phyloP scores from a whole-genome alignment of 2,888 invertebrate species.

The Phyllotreta striolata region DNA sequence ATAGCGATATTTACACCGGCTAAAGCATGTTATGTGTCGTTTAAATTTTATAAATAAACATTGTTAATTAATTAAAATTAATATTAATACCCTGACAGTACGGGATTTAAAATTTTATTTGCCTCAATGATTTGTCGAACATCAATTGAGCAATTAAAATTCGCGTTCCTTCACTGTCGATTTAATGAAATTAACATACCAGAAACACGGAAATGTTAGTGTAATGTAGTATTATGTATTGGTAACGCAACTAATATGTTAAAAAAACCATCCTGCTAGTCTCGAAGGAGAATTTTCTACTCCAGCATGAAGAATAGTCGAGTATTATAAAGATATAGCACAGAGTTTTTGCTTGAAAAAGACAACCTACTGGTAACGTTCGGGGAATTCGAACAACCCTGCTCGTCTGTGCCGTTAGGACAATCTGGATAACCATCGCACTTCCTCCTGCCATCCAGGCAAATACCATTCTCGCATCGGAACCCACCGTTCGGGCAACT shows the following conservation, averaged over 20 bases:
- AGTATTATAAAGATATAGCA: constrained; percentile 2
- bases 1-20: not conserved
- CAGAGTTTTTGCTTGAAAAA: not conserved
- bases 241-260: not conserved
- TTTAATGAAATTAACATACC: too few species aligned
- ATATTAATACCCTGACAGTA: too few species aligned
- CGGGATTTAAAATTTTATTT: too few species aligned
- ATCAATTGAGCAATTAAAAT: too few species aligned
- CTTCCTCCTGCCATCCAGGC: constrained; percentile 60
- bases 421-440: constrained; percentile 67
- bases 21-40: too few species aligned
- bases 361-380: constrained; percentile 25
- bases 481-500: constrained; percentile 43
- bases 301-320: not conserved
- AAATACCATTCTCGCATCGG: constrained; percentile 57
- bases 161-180: too few species aligned
- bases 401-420: constrained; percentile 67
- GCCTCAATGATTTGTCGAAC: too few species aligned
- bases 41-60: too few species aligned
- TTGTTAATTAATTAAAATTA: too few species aligned
- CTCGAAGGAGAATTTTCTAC: not conserved
- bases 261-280: not conserved
- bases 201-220: too few species aligned
- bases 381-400: constrained; percentile 56
- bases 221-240: too few species aligned